Percentiles rank a stretch among this genome's conserved stretches.
phyloP scores from a whole-genome alignment of 1,140 invertebrate species.

The Holotrichia oblita region DNA sequence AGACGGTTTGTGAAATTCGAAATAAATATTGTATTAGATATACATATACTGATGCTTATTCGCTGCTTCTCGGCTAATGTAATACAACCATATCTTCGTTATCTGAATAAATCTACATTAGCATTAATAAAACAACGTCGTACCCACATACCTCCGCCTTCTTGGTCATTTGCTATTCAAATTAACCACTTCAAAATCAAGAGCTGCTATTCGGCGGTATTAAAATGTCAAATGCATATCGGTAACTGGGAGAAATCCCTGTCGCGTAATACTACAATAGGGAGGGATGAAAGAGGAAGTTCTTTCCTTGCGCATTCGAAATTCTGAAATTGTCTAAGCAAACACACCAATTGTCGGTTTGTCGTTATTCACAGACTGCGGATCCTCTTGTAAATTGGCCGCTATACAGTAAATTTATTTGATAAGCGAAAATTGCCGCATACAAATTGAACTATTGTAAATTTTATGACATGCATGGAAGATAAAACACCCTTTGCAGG shows the following conservation, averaged over 20 bases:
- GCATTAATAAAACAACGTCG: constrained; percentile 9
- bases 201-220: constrained; percentile 8
- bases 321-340: constrained; percentile 23
- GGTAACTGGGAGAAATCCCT: background rate
- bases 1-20: background rate
- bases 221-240: constrained; percentile 32
- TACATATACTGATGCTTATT: background rate
- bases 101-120: constrained; percentile 27
- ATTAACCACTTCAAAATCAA: constrained; percentile 34
- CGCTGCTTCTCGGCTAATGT: too few relatives aligned
- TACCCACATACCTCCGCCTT: background rate
- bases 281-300: background rate
- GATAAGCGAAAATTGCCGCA: constrained; percentile 33
- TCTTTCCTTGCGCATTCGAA: constrained; percentile 6
- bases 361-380: background rate
- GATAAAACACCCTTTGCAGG: background rate
- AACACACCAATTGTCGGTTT: constrained; percentile 12
- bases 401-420: constrained; percentile 31
- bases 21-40: background rate
- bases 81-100: constrained; percentile 18
- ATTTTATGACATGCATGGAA: constrained; percentile 12
- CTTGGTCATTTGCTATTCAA: constrained; percentile 31
- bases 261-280: constrained; percentile 17
- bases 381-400: constrained; percentile 26
- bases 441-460: constrained; percentile 35